Evolutionary conservation across 2,113 vertebrate species (phyloP).

Genomic region (Nanorana parkeri): DNA sequence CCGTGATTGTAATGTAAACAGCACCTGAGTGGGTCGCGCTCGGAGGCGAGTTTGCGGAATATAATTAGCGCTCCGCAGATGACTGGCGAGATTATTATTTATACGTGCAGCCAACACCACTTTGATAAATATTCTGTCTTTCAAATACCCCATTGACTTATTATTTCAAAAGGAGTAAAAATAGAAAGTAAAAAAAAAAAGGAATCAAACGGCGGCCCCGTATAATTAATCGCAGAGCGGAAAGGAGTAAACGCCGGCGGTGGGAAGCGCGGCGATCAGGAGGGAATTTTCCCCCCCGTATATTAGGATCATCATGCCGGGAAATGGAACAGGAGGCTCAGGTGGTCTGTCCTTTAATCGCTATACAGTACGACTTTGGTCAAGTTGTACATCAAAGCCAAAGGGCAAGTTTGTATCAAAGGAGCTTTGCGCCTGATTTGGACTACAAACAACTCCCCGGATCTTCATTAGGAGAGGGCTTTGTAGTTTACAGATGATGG

Average conservation of each 20-base stretch:
- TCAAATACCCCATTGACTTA: slow-evolving; percentile 22
- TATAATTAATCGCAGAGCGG: slow-evolving; percentile 1
- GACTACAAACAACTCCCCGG: too few species aligned
- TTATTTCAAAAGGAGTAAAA: slow-evolving; percentile 43
- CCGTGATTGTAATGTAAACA: neutral
- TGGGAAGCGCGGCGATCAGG: too few species aligned
- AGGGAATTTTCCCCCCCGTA: neutral
- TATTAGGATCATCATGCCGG: neutral
- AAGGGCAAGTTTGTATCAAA: too few species aligned
- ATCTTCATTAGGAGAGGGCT: too few species aligned
- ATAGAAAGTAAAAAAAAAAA: slow-evolving; percentile 16
- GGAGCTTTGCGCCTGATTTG: too few species aligned
- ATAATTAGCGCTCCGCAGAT: neutral
- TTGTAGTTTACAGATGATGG: too few species aligned
- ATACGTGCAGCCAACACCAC: neutral
- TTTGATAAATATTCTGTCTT: slow-evolving; percentile 4
- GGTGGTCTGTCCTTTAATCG: neutral
- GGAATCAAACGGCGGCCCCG: neutral
- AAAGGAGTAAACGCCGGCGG: neutral
- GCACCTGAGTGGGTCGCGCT: neutral
- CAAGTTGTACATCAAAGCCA: too few species aligned
- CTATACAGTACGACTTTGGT: too few species aligned
- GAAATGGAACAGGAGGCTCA: neutral
- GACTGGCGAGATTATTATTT: slow-evolving; percentile 6
- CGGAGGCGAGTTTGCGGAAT: neutral